Percentiles rank a stretch among this genome's conserved stretches.
Evolutionary conservation across 2,888 invertebrate species (phyloP).

Genomic region (Chironomus tentans): DNA sequence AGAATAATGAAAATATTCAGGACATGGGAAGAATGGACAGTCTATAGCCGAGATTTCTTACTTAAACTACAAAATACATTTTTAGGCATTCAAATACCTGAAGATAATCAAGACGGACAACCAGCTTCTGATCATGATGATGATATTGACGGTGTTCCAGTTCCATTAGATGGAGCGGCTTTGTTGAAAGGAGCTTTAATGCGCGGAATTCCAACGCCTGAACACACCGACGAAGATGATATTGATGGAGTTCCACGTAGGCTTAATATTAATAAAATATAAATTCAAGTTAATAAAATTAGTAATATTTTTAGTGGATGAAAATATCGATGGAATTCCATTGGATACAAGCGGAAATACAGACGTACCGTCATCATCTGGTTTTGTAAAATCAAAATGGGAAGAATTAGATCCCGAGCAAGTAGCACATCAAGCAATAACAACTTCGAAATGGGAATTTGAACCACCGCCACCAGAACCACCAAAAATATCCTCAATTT

Average conservation of each 20-base stretch:
- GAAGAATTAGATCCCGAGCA: slow-evolving; percentile 88
- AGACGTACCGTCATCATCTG: slow-evolving; percentile 30
- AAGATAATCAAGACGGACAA: slow-evolving; percentile 30
- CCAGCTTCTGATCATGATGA: slow-evolving; percentile 40
- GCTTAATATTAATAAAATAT: slow-evolving; percentile 30
- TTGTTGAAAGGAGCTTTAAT: slow-evolving; percentile 60
- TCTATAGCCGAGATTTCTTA: slow-evolving; percentile 90
- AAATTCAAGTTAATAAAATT: slow-evolving; percentile 32
- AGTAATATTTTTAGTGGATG: slow-evolving; percentile 50
- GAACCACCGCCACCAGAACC: slow-evolving; percentile 44
- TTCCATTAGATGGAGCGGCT: slow-evolving; percentile 73
- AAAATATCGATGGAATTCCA: slow-evolving; percentile 68
- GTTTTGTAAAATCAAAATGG: slow-evolving; percentile 90
- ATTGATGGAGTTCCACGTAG: slow-evolving; percentile 60
- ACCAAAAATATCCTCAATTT: slow-evolving; percentile 35
- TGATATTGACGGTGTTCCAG: slow-evolving; percentile 59
- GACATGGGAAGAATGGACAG: slow-evolving; percentile 96
- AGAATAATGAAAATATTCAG: slow-evolving; percentile 81
- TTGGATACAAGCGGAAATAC: slow-evolving; percentile 40
- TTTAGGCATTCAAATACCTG: slow-evolving; percentile 55
- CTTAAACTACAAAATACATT: slow-evolving; percentile 82
- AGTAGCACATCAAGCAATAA: slow-evolving; percentile 59
- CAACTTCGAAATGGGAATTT: slow-evolving; percentile 81
- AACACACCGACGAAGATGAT: slow-evolving; percentile 44
- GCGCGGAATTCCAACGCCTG: slow-evolving; percentile 37